Conservation (phyloP, 2,888 invertebrate genomes). For the Lasioglossum vierecki region DNA sequence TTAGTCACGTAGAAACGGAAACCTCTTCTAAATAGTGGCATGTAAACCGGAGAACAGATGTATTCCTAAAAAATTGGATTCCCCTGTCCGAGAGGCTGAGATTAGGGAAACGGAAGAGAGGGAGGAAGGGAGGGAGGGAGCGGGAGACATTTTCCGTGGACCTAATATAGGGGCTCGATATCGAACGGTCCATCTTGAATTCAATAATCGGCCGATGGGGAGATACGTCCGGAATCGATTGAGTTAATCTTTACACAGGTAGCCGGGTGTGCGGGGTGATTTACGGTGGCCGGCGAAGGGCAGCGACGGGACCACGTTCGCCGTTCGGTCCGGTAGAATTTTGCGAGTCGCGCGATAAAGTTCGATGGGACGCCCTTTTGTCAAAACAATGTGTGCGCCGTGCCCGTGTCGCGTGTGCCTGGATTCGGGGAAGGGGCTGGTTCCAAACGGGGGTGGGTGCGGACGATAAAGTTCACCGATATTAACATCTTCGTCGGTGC, state of each 20-base stretch:
- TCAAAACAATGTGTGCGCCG: constrained; percentile 66
- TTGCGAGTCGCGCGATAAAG: constrained; percentile 56
- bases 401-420: constrained; percentile 32
- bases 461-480: constrained; percentile 72
- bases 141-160: neutral
- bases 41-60: neutral
- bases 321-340: constrained; percentile 29
- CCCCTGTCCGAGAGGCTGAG: neutral
- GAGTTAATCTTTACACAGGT: constrained; percentile 44
- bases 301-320: constrained; percentile 26
- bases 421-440: constrained; percentile 17
- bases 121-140: neutral
- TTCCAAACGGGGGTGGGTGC: neutral
- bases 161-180: constrained; percentile 5
- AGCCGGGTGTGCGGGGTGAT: constrained; percentile 26
- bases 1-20: neutral
- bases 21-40: neutral
- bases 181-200: constrained; percentile 15
- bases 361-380: constrained; percentile 64
- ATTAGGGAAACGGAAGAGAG: neutral
- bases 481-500: constrained; percentile 73
- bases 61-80: constrained; percentile 4
- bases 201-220: constrained; percentile 36
- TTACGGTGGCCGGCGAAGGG: constrained; percentile 40
- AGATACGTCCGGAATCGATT: constrained; percentile 38